Percentiles rank a stretch among this genome's conserved stretches.
Evolutionary conservation across 2,888 invertebrate species (phyloP).

Genomic region (Xestia ashworthii): DNA sequence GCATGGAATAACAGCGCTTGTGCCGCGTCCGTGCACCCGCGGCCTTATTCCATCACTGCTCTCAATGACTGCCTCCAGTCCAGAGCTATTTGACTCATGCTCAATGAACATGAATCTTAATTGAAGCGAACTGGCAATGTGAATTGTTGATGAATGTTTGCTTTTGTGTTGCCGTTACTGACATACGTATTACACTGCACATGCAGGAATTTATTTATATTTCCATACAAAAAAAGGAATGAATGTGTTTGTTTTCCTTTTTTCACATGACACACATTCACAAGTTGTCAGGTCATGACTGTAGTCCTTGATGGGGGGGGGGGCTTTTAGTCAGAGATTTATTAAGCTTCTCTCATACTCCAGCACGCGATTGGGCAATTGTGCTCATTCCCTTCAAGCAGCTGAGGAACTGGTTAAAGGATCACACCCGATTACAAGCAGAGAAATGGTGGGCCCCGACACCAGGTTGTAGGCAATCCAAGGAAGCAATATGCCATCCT

Average conservation of each 20-base stretch:
- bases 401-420: no score
- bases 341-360: constrained; percentile 4
- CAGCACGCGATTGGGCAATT: no score
- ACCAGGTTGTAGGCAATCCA: no score
- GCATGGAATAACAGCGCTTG: constrained; percentile 71
- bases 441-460: no score
- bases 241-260: constrained; percentile 45
- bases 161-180: constrained; percentile 61
- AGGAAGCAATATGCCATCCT: no score
- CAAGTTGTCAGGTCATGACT: constrained; percentile 33
- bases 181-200: constrained; percentile 37
- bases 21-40: constrained; percentile 56
- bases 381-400: no score
- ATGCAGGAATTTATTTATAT: constrained; percentile 49
- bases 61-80: constrained; percentile 80
- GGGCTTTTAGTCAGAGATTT: constrained; percentile 26
- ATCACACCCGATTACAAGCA: no score
- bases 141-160: constrained; percentile 73
- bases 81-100: constrained; percentile 81
- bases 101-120: constrained; percentile 88
- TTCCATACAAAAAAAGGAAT: constrained; percentile 48
- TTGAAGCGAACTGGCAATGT: constrained; percentile 80
- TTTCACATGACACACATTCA: constrained; percentile 54
- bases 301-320: no score
- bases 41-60: constrained; percentile 72